Base-by-base conservation (phyloP, 2,888 invertebrate species). In the Pandemis corylana region DNA sequence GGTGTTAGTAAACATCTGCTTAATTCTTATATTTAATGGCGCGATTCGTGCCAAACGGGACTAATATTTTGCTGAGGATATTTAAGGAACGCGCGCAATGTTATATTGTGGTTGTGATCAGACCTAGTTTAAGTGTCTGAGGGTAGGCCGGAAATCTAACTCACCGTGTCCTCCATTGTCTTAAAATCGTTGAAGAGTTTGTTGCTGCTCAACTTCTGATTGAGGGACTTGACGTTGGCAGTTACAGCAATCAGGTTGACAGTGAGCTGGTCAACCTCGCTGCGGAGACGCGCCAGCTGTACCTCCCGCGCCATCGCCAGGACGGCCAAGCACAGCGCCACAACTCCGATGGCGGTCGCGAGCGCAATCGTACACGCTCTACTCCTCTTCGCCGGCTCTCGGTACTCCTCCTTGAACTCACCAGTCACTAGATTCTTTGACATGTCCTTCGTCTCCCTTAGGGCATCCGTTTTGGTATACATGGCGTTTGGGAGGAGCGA, bases 361-460 rank as follows among this genome's bases (percentile, higher is more conserved):
- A 82, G 81, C 46, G 82, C 83, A 46, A 89, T 80, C 75, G 87
- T 71, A 82, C 89, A 87, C 7, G 28, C 12, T 13, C 84, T 84
- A 10, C 81, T 81, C 80, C 88, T 89, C 80, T 88, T 85, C 83
- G 82, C 83, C 82, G 87, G 83, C 68, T 81, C 85, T 77, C 83
- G 84, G 79, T 89, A 93, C 80, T 92, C 92, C 81, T 88, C 87
- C 83, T 93, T 92, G 78, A 90, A 93, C 77, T 94, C 94, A 78
- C 91, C 91, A 78, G 90, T 90, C 90, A 94, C 92, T 83, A 94
- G 85, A 77, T 92, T 94, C 85, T 91, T 91, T 15, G 93, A 91
- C 84, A 90, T 84, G 86, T 93, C 93, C 83, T 90, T 90, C 56
- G 84, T 86, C 76, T 91, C 91, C 80, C 87, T 90, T 82, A 88